Percentiles rank a stretch among this genome's conserved stretches.
Conservation (phyloP, 2,888 invertebrate species). For the Blomia tropicalis region DNA sequence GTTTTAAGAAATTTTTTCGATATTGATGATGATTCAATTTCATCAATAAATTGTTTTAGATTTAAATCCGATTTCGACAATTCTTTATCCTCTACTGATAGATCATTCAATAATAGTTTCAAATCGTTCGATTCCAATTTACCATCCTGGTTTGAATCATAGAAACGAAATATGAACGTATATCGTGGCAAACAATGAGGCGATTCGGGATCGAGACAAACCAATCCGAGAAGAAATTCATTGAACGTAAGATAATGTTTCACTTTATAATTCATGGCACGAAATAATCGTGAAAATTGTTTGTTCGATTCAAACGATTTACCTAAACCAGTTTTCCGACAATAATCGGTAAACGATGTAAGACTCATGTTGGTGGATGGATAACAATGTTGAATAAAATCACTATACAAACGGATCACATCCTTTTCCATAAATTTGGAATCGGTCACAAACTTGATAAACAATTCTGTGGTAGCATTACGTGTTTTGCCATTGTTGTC, state of each 20-base stretch:
- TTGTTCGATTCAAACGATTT: background rate
- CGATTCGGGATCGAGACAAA: conserved; percentile 35
- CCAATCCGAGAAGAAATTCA: conserved; percentile 47
- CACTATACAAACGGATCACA: background rate
- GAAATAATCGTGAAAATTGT: conserved; percentile 11
- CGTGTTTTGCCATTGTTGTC: too few relatives aligned
- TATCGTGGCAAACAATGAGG: background rate
- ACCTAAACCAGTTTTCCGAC: background rate
- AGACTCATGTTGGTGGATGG: background rate
- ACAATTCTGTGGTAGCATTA: background rate
- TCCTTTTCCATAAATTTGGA: conserved; percentile 12
- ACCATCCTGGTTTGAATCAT: background rate
- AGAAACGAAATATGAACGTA: background rate
- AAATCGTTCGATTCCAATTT: background rate
- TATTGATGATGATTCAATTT: background rate
- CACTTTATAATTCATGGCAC: conserved; percentile 15
- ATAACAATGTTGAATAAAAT: background rate
- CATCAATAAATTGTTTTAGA: background rate
- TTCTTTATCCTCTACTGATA: background rate
- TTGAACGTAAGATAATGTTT: conserved; percentile 20
- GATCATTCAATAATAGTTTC: background rate
- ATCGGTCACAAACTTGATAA: background rate
- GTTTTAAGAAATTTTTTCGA: conserved; percentile 35
- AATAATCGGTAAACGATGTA: background rate
- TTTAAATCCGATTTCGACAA: background rate